Evolutionary conservation across 2,113 vertebrate species (phyloP), one percentile per base, ranked within the genome.

Genomic region (Thalassarche chlororhynchos): DNA sequence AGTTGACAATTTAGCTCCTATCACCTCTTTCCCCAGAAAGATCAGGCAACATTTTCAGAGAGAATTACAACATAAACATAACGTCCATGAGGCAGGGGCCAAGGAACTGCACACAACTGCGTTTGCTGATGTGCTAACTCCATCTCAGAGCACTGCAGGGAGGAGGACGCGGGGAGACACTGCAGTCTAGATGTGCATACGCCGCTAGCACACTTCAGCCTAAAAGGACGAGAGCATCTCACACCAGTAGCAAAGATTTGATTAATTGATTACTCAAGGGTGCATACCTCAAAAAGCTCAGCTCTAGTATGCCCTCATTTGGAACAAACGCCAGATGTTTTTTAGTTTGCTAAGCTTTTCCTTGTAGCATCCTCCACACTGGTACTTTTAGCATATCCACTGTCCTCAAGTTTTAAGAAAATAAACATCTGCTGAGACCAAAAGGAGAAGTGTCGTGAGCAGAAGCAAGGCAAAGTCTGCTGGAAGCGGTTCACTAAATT

Each of bases 61-160:
- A 62, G 47, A 74, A 92, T 77, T 96, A 70, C 91, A 84, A 86
- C 58, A 90, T 15, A 46, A 87, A 52, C 8, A 10, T 16, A 19
- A 26, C 0, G 0, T 36, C 44, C 0, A 0, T 4, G 74, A 82
- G 65, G 58, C 78, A 65, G 1, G 4, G 81, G 76, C 62, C 89
- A 23, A 77, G 42, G 46, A 79, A 68, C 9, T 2, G 4, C 76
- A 57, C 1, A 0, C 75, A 65, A 14, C 36, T 4, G 17, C 0
- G 0, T 13, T 54, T 25, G 44, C 31, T 5, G 2, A 6, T 6
- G 47, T 4, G 58, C 47, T 49, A 47, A 3, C 76, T 14, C 36
- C 58, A 46, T 8, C 54, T 11, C 2, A 0, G 46, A 57, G 58
- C 28, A 3, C 4, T 0, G 54, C 58, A 24, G 24, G 49, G 44